phyloP scores from a whole-genome alignment of 35 echinoderm and acorn worm species.

The Ophioderma brevispina region DNA sequence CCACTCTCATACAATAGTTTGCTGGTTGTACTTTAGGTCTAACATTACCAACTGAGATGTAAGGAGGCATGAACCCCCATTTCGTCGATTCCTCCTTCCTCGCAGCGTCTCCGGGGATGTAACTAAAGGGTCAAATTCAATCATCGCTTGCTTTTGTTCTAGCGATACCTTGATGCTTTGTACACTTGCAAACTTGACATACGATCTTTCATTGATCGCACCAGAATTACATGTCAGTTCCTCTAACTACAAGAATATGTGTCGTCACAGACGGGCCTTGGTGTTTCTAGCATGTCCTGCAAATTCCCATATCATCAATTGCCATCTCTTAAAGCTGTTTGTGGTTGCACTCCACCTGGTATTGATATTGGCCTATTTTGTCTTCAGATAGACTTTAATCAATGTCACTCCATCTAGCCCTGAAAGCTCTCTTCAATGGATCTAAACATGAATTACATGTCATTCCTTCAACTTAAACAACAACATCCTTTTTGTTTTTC shows the following conservation, averaged over 20 bases:
- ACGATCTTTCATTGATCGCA: conserved; percentile 70
- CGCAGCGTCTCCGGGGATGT: conserved; percentile 53
- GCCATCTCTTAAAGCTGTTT: conserved; percentile 58
- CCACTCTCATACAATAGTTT: conserved; percentile 17
- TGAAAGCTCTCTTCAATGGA: conserved; percentile 82
- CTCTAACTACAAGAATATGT: conserved; percentile 69
- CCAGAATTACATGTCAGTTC: conserved; percentile 93
- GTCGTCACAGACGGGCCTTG: not conserved
- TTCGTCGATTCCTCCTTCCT: no score
- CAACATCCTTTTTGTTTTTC: conserved; percentile 32
- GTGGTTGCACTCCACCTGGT: conserved; percentile 10
- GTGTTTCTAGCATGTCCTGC: conserved; percentile 50
- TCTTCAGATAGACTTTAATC: conserved; percentile 81
- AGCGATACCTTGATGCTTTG: conserved; percentile 80
- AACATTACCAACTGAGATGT: no score
- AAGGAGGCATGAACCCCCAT: no score
- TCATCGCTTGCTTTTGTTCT: conserved; percentile 66
- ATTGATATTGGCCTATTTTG: conserved; percentile 60
- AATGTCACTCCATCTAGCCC: conserved; percentile 55
- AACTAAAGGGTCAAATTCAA: conserved; percentile 61
- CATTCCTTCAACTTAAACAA: conserved; percentile 88
- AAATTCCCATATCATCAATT: conserved; percentile 97
- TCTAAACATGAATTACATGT: conserved; percentile 91
- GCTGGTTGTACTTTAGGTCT: no score
- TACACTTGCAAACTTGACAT: conserved; percentile 63